Conservation (phyloP, 1,140 invertebrate genomes). For the Lerema accius region DNA sequence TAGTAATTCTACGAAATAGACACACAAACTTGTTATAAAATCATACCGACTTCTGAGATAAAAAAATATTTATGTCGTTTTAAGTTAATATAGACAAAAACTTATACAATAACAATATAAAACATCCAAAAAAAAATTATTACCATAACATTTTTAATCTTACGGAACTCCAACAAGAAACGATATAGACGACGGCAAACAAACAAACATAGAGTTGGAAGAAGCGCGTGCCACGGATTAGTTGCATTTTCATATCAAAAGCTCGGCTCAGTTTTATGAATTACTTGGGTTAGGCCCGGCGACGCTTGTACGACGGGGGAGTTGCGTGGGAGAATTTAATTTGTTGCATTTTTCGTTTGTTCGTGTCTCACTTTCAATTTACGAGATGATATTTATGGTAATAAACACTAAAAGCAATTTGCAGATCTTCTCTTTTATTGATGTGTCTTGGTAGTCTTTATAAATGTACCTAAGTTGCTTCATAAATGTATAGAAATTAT, state of each 20-base stretch:
- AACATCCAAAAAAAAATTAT: too few species aligned
- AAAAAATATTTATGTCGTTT: too few species aligned
- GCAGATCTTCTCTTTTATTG: too few species aligned
- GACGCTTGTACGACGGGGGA: conserved; percentile 56
- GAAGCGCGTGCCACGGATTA: conserved; percentile 72
- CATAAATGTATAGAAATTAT: too few species aligned
- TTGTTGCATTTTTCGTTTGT: conserved; percentile 65
- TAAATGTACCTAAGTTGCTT: too few species aligned
- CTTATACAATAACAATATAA: too few species aligned
- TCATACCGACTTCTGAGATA: too few species aligned
- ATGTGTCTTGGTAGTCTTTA: too few species aligned
- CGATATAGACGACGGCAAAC: conserved; percentile 47
- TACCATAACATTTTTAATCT: conserved; percentile 3
- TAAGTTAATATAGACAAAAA: too few species aligned
- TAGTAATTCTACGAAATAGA: too few species aligned
- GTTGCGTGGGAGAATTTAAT: conserved; percentile 75
- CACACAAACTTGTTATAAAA: too few species aligned
- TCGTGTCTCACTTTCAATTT: conserved; percentile 28
- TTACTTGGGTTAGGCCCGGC: conserved; percentile 61
- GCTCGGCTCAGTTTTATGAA: conserved; percentile 69
- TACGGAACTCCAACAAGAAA: conserved; percentile 34
- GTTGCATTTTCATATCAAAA: conserved; percentile 79
- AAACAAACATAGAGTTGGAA: conserved; percentile 57
- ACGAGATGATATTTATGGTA: neutral
- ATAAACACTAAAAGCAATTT: too few species aligned